Evolutionary conservation across 2,113 vertebrate genomes (phyloP).

Genomic region (Rhadina sibilatrix): DNA sequence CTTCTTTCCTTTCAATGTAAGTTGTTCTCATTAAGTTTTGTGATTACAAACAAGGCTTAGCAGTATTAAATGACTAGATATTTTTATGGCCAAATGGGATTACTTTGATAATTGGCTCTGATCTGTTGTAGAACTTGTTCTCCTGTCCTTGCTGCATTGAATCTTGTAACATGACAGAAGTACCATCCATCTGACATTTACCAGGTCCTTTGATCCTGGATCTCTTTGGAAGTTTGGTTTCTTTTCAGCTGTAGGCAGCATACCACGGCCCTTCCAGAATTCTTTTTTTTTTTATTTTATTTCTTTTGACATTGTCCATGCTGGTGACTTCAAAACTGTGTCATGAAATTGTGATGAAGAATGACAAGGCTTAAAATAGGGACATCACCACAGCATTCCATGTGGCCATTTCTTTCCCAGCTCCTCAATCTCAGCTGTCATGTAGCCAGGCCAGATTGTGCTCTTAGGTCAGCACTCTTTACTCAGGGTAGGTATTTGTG

Average conservation of each 20-base stretch:
- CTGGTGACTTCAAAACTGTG: background rate
- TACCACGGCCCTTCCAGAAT: background rate
- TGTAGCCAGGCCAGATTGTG: background rate
- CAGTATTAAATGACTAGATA: constrained; percentile 45
- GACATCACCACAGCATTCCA: background rate
- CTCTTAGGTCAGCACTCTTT: background rate
- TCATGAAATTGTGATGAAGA: background rate
- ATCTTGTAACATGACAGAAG: background rate
- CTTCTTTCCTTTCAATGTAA: constrained; percentile 13
- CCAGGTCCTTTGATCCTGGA: background rate
- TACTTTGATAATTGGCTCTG: constrained; percentile 58
- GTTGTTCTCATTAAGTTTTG: constrained; percentile 58
- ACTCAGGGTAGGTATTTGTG: background rate
- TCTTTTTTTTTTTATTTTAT: background rate
- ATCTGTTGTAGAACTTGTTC: constrained; percentile 33
- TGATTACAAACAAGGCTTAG: constrained; percentile 66
- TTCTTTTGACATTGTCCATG: background rate
- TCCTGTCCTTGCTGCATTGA: background rate
- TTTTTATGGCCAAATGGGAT: constrained; percentile 62
- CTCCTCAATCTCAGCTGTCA: background rate
- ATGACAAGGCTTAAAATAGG: background rate
- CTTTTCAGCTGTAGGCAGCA: background rate
- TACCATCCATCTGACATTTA: background rate
- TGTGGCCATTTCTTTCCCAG: background rate
- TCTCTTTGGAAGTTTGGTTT: background rate